phyloP scores from a whole-genome alignment of 2,113 vertebrate species.

The Cephalophus harveyi region DNA sequence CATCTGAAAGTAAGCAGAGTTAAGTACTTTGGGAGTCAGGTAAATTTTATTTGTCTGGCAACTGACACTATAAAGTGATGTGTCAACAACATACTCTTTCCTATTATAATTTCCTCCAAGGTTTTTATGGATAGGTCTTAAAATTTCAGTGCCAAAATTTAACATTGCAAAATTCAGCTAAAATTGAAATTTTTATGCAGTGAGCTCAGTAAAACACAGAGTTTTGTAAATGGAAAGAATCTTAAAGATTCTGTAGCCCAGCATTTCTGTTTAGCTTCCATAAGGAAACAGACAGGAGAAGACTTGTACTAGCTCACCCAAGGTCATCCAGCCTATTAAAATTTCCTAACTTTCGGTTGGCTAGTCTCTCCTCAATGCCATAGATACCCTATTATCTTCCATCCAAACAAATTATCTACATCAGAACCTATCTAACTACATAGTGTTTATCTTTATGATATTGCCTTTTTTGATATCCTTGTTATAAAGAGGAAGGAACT shows the following conservation, averaged over 20 bases:
- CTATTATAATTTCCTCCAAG: not conserved
- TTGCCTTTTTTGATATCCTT: not conserved
- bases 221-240: constrained; percentile 7
- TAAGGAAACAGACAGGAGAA: not conserved
- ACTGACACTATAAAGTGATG: not conserved
- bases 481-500: constrained; percentile 39
- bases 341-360: not conserved
- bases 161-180: not conserved
- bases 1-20: not conserved
- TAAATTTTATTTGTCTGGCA: not conserved
- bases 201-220: not conserved
- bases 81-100: not conserved
- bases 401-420: constrained; percentile 21
- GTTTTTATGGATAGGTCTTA: not conserved
- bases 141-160: not conserved
- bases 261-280: not conserved
- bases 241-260: not conserved
- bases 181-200: constrained; percentile 13
- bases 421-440: constrained; percentile 19
- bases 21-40: not conserved
- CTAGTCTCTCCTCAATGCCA: not conserved
- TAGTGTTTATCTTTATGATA: not conserved
- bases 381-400: not conserved
- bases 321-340: not conserved
- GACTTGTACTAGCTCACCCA: not conserved